These are phyloP conservation scores for Halichondria panicea DNA, from an alignment of 37 sponge, comb jelly and placozoan genomes.

Conservation along the genomic window DNA sequence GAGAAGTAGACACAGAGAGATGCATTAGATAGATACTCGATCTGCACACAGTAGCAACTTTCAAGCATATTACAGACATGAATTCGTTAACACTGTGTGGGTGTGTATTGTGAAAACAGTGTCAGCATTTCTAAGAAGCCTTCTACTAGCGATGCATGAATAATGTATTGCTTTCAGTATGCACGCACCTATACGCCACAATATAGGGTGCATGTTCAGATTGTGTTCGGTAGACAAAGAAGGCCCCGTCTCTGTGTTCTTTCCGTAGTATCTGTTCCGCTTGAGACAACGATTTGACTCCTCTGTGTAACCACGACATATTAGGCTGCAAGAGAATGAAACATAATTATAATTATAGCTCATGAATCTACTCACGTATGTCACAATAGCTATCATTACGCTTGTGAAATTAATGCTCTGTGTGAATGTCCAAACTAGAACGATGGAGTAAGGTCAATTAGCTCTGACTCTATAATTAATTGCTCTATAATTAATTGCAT, in stretches of 20 bases:
- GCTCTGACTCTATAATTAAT: no score
- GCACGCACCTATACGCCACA: constrained; percentile 62
- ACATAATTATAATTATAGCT: not conserved
- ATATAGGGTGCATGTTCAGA: constrained; percentile 74
- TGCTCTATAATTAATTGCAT: no score
- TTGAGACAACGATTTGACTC: constrained; percentile 67
- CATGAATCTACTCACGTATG: not conserved
- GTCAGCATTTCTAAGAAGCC: no score
- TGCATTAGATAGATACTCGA: no score
- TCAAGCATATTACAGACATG: not conserved
- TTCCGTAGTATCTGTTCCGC: constrained; percentile 56
- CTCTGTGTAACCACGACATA: constrained; percentile 58
- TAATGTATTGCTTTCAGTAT: no score
- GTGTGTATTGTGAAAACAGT: not conserved
- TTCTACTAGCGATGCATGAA: no score
- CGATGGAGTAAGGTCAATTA: no score
- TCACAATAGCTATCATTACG: not conserved
- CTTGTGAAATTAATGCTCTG: not conserved
- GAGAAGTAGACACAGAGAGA: not conserved
- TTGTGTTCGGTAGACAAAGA: constrained; percentile 74
- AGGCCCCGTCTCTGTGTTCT: constrained; percentile 79
- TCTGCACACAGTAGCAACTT: not conserved
- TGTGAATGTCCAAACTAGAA: not conserved
- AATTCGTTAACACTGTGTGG: not conserved
- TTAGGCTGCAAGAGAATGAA: constrained; percentile 38